A percentile compares a stretch with the other conserved stretches of the same genome.
phyloP scores from a whole-genome alignment of 2,888 invertebrate species.

The Sarcophaga caerulescens region DNA sequence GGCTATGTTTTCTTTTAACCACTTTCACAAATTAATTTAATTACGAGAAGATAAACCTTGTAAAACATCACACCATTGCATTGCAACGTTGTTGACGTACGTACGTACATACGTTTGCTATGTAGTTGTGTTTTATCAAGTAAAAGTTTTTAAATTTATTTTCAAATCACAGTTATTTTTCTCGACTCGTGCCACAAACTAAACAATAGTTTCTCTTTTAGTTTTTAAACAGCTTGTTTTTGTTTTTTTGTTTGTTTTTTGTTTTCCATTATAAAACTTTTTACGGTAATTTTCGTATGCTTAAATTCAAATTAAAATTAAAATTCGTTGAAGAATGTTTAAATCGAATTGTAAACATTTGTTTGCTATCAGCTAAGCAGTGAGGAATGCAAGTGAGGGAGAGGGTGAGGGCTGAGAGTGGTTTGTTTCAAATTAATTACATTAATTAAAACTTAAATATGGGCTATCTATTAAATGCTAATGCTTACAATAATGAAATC shows the following conservation, averaged over 20 bases:
- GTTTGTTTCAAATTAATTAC: conserved; percentile 61
- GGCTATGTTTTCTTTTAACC: not conserved
- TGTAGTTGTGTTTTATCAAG: not conserved
- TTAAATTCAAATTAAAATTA: conserved; percentile 61
- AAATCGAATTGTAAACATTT: not conserved
- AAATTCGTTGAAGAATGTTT: conserved; percentile 32
- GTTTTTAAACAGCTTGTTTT: not conserved
- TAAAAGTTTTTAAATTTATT: conserved; percentile 1
- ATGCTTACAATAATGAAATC: conserved; percentile 38
- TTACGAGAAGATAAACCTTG: conserved; percentile 63
- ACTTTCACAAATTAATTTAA: conserved; percentile 65
- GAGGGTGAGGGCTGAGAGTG: not conserved
- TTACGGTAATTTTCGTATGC: conserved; percentile 40
- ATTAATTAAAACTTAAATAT: conserved; percentile 64
- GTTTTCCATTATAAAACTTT: conserved; percentile 1
- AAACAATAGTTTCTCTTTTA: conserved; percentile 19
- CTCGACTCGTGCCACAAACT: conserved; percentile 43
- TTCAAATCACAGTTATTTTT: not conserved
- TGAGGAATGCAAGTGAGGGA: not conserved
- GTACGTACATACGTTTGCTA: not conserved
- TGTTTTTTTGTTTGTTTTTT: too few species aligned
- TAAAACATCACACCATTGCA: conserved; percentile 39
- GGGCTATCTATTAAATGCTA: conserved; percentile 57
- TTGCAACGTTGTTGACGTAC: not conserved
- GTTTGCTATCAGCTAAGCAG: not conserved